A percentile compares a stretch with the other conserved stretches of the same genome.
Conservation (phyloP, 1,140 invertebrate genomes). For the Neotoxoptera formosana region DNA sequence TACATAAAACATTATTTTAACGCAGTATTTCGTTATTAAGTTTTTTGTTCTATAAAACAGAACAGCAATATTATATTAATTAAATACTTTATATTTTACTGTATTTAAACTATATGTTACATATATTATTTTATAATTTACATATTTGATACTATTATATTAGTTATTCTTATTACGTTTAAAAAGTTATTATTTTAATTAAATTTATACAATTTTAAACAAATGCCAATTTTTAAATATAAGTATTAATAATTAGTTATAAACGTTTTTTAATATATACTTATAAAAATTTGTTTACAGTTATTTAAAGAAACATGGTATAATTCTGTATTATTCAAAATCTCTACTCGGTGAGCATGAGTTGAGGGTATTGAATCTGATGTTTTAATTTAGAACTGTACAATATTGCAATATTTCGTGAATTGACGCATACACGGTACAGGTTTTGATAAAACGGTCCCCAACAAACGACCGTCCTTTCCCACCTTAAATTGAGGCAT, state of each 20-base stretch:
- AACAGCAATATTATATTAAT: neutral
- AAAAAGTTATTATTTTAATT: neutral
- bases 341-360: neutral
- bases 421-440: neutral
- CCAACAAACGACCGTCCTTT: slow-evolving; percentile 12
- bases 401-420: neutral
- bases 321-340: neutral
- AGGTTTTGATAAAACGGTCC: slow-evolving; percentile 15
- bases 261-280: neutral
- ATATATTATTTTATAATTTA: neutral
- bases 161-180: neutral
- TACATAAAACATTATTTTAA: neutral
- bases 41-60: neutral
- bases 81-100: neutral
- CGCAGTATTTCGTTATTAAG: neutral
- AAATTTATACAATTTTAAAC: neutral
- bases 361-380: neutral
- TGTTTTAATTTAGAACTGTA: neutral
- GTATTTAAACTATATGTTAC: neutral
- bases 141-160: neutral
- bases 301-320: neutral
- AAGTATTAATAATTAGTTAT: neutral
- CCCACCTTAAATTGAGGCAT: slow-evolving; percentile 32
- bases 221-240: neutral
- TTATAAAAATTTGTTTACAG: neutral